Percentiles rank a stretch among this genome's conserved stretches.
phyloP scores from a whole-genome alignment of 2,888 invertebrate genomes.

The Agrochola macilenta region DNA sequence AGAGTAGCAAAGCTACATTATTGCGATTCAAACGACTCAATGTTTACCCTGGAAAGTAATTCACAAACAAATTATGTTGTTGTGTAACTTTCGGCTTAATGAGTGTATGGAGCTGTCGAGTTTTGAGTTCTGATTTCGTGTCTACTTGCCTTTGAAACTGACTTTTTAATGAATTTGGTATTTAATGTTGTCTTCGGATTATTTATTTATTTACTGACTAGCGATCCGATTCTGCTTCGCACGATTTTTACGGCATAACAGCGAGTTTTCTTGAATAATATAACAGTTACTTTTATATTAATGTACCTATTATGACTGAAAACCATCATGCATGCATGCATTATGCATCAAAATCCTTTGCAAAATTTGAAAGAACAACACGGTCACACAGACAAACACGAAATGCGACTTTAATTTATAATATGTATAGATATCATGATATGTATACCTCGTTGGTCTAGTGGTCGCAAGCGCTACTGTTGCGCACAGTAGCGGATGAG shows the following conservation, averaged over 20 bases:
- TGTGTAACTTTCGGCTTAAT: constrained; percentile 67
- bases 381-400: no score
- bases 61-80: constrained; percentile 72
- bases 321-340: no score
- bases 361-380: neutral
- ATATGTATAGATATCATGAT: no score
- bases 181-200: neutral
- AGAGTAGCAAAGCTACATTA: constrained; percentile 72
- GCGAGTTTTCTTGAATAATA: no score
- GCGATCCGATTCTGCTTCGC: no score
- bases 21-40: constrained; percentile 66
- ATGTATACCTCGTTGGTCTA: no score
- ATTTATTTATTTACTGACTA: neutral
- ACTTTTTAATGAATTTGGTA: constrained; percentile 37
- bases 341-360: neutral
- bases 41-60: constrained; percentile 67
- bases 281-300: no score
- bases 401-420: no score
- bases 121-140: constrained; percentile 29
- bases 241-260: no score
- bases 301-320: no score
- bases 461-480: no score
- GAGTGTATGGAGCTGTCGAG: constrained; percentile 52
- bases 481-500: no score
- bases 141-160: constrained; percentile 23